These are phyloP conservation scores for Heliconius cydno DNA, from an alignment of 2,888 invertebrate species.

Conservation along the genomic window DNA sequence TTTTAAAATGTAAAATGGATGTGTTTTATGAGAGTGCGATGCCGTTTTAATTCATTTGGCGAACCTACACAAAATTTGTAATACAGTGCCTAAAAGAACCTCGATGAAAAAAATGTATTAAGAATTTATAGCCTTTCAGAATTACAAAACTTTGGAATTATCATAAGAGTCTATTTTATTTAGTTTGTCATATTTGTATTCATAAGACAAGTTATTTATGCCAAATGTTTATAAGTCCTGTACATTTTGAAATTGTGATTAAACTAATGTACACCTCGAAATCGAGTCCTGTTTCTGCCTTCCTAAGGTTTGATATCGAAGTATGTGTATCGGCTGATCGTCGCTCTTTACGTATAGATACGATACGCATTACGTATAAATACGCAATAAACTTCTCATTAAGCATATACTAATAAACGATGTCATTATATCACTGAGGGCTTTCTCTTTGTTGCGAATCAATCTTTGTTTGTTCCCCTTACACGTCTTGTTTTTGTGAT, in stretches of 20 bases:
- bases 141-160: constrained; percentile 68
- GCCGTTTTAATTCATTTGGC: constrained; percentile 52
- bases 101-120: constrained; percentile 55
- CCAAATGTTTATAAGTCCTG: constrained; percentile 75
- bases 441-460: constrained; percentile 48
- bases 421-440: constrained; percentile 57
- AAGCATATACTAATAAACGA: constrained; percentile 60
- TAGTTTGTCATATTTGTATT: constrained; percentile 62
- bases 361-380: no score
- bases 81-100: constrained; percentile 79
- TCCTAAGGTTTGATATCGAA: constrained; percentile 28
- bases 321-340: constrained; percentile 41
- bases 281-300: constrained; percentile 39
- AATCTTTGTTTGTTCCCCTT: constrained; percentile 3
- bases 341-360: constrained; percentile 43
- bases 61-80: constrained; percentile 54
- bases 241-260: constrained; percentile 69
- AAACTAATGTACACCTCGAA: constrained; percentile 50
- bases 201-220: constrained; percentile 68
- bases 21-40: neutral
- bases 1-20: neutral
- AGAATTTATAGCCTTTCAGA: constrained; percentile 63
- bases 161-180: constrained; percentile 71
- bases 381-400: constrained; percentile 56
- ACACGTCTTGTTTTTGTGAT: neutral